Evolutionary conservation across 2,113 vertebrate genomes (phyloP), one percentile per base, ranked within the genome.

Genomic region (Calyptommatus sinebrachiatus): DNA sequence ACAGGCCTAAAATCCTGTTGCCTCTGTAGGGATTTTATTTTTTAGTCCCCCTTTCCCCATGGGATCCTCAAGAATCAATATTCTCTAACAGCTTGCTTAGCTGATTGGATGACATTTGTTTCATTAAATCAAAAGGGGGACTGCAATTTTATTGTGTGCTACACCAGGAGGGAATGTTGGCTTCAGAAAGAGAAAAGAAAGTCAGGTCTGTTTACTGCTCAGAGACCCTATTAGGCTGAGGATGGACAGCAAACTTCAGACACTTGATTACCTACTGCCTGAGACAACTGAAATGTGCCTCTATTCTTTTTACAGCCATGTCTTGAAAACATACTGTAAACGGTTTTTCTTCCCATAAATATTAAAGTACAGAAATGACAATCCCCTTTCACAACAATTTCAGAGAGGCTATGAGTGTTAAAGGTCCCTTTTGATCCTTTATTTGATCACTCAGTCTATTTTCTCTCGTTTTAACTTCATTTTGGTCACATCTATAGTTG

Each of bases 91-190:
- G n/a, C 45, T 4, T 46, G 60, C 24, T 65, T 71, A 74, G 65
- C 8, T 76, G 66, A 84, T n/a, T 76, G 80, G 71, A 82, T n/a
- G 74, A 22, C 28, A 63, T 62, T 78, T 35, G 22, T 76, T 78
- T 83, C 67, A 62, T 73, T 78, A 74, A 78, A 81, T 84, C 85
- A 73, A 83, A 87, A 21, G 78, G 8, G n/a, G 46, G 12, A 2
- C 16, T 26, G 50, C 53, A 74, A 45, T 68, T 74, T 68, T 68
- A 69, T 10, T 35, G 63, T 26, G 26, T 6, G 20, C 41, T 1
- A 35, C 1, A 26, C 16, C 22, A 61, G 63, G 63, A 45, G 53
- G 10, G 8, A 61, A 20, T 70, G 48, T 3, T 65, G 8, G n/a
- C 62, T 20, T 50, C 65, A 70, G 31, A 41, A 75, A 48, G 1